Base-by-base conservation (phyloP, 2,888 invertebrate genomes). In the Alcis repandata region DNA sequence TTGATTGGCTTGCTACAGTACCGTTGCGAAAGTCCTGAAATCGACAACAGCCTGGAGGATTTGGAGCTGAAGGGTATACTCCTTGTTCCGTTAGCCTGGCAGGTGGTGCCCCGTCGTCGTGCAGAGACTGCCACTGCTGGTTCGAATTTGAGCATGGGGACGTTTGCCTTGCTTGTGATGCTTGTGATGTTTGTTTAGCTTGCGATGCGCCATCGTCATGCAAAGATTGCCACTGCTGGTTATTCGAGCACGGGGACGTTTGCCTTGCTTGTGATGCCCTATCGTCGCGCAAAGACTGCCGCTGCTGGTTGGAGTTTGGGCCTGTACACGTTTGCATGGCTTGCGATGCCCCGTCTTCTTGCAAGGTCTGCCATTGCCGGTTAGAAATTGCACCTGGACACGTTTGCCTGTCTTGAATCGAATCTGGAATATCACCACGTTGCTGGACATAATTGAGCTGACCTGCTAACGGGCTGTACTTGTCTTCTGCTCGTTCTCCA, bases 401-500 rank as follows among this genome's bases (percentile, higher is more conserved):
- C 20, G 46, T 8, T n/a, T 8, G 8, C 49, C 49, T 33, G 11
- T 48, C 11, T 15, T 49, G 17, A 17, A 19, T 51, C 7, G 67
- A 60, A 40, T 40, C 52, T n/a, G 59, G 41, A 0, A 45, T 51
- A 41, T 46, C 38, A 17, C 56, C 32, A 49, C 61, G 63, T 32
- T 32, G 13, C 9, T 43, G 53, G 11, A 52, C 41, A 41, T 63
- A 3, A 38, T 20, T 13, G 2, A 36, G 54, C 9, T 59, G 56
- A 19, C 53, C 63, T 43, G 20, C 3, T 9, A 48, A 66, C 41
- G 54, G 46, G 6, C 51, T 33, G n/a, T 38, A 40, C 8, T 52
- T 10, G 22, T 53, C 59, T 27, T 54, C 51, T 6, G 67, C 59
- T 53, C 71, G 69, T n/a, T 73, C 60, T 15, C 67, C 77, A 13